These are phyloP conservation scores for Leptodactylus fuscus DNA, from an alignment of 2,113 vertebrate genomes.

Conservation along the genomic window DNA sequence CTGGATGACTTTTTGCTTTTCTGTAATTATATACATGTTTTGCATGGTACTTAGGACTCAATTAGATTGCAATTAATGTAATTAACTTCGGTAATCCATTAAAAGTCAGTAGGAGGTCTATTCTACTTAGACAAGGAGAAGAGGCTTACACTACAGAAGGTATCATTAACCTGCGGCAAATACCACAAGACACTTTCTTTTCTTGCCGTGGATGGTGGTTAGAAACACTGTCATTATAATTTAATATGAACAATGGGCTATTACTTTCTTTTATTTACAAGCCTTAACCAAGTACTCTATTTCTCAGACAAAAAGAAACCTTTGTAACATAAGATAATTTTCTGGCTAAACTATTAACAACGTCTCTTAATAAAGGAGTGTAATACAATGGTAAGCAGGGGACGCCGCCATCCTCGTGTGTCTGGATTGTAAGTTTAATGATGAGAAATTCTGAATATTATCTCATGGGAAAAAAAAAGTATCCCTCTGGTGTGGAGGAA, in stretches of 20 bases:
- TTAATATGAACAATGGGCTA: slow-evolving; percentile 81
- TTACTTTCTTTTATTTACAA: slow-evolving; percentile 76
- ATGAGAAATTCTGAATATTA: neutral
- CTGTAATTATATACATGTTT: slow-evolving; percentile 84
- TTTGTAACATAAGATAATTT: slow-evolving; percentile 35
- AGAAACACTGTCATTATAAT: slow-evolving; percentile 83
- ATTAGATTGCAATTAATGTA: slow-evolving; percentile 92
- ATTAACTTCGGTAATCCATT: slow-evolving; percentile 89
- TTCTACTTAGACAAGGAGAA: slow-evolving; percentile 84
- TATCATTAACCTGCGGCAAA: slow-evolving; percentile 87
- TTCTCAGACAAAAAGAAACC: slow-evolving; percentile 77
- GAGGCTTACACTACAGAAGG: slow-evolving; percentile 78
- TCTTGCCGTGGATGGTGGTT: slow-evolving; percentile 82
- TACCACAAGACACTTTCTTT: slow-evolving; percentile 84
- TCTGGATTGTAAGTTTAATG: neutral
- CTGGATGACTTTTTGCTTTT: slow-evolving; percentile 87
- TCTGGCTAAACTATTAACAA: slow-evolving; percentile 31
- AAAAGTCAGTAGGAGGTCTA: slow-evolving; percentile 88
- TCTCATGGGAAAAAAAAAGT: neutral
- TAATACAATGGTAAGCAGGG: neutral
- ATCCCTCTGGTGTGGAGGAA: neutral
- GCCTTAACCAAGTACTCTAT: slow-evolving; percentile 79
- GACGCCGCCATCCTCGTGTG: neutral
- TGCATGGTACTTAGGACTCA: slow-evolving; percentile 88
- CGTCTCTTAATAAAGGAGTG: neutral